Conservation (phyloP, 2,113 vertebrate genomes). For the Motacilla tschutschensis region DNA sequence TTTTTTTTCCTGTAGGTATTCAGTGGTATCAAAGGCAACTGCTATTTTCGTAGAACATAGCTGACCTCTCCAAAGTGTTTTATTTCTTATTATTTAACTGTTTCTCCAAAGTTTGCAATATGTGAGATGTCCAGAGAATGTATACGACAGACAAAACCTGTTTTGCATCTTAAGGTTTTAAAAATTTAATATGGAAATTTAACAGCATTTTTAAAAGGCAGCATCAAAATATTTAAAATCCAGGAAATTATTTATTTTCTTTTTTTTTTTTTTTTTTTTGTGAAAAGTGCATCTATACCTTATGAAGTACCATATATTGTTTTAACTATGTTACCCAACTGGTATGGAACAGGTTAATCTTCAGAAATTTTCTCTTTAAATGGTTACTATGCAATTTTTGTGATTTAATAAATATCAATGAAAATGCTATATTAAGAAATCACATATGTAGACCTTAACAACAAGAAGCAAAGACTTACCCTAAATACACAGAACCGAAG, state of each 20-base stretch:
- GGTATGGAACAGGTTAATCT: background rate
- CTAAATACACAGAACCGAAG: background rate
- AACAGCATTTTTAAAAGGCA: background rate
- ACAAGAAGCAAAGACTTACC: background rate
- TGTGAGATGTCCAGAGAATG: background rate
- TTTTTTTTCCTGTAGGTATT: background rate
- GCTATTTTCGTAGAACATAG: fast-evolving
- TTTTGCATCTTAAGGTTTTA: background rate
- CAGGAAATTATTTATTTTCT: background rate
- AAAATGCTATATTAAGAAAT: background rate
- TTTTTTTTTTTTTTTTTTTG: background rate
- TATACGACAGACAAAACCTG: background rate
- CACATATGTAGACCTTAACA: background rate
- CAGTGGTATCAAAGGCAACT: background rate
- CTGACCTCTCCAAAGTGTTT: background rate
- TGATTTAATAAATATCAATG: background rate
- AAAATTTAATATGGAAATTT: background rate
- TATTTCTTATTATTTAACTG: background rate
- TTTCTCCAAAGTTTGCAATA: background rate
- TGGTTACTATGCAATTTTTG: background rate
- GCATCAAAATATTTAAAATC: fast-evolving
- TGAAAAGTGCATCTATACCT: background rate
- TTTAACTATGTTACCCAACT: background rate
- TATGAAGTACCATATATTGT: background rate
- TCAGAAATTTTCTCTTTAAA: background rate